Evolutionary conservation across 2,797 vertebrate genomes (phyloP).

Genomic region (Ara ararauna): DNA sequence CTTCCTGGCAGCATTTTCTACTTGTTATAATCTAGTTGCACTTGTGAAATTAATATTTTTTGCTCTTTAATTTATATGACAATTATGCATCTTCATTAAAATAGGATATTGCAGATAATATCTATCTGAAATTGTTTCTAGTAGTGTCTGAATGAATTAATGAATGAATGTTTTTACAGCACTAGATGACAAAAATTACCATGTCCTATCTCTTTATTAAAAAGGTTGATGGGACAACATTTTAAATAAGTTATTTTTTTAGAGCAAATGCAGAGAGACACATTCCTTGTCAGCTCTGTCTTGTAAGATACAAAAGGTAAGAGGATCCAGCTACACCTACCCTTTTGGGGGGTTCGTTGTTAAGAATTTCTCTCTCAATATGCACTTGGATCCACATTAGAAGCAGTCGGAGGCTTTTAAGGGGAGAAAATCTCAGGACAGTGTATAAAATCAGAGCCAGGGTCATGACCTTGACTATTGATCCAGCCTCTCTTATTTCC

Average conservation of each 20-base stretch:
- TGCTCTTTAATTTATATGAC: neutral
- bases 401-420: slow-evolving; percentile 77
- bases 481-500: slow-evolving; percentile 97
- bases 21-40: neutral
- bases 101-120: neutral
- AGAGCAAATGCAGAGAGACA: slow-evolving; percentile 40
- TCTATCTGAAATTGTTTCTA: neutral
- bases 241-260: slow-evolving; percentile 43
- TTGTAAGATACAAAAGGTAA: slow-evolving; percentile 41
- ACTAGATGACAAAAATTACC: slow-evolving; percentile 26
- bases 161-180: neutral
- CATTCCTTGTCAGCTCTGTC: slow-evolving; percentile 29
- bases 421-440: slow-evolving; percentile 81
- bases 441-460: slow-evolving; percentile 78
- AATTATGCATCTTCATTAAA: neutral
- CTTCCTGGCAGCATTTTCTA: slow-evolving; percentile 9
- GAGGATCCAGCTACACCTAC: slow-evolving; percentile 40
- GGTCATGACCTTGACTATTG: slow-evolving; percentile 96
- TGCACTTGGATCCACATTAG: slow-evolving; percentile 72
- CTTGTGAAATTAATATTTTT: neutral
- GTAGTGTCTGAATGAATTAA: neutral
- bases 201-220: slow-evolving; percentile 10
- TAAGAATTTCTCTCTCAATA: slow-evolving; percentile 61
- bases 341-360: slow-evolving; percentile 17
- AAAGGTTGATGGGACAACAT: slow-evolving; percentile 24